Base-by-base conservation (phyloP, 2,113 vertebrate species). In the Carettochelys insculpta region DNA sequence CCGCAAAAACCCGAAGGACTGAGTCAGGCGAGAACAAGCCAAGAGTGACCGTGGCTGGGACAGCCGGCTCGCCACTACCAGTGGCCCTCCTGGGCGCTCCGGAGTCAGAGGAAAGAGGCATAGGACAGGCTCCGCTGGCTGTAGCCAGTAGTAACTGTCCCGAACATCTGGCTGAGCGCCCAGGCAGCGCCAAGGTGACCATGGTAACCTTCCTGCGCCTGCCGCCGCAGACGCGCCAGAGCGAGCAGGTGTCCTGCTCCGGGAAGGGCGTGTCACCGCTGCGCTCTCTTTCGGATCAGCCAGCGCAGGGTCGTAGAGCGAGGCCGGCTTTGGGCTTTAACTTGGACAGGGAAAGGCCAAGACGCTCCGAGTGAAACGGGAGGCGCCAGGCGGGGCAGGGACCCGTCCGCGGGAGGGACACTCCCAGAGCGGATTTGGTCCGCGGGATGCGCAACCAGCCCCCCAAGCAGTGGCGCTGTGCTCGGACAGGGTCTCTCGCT, bases 41-140 rank as follows among this genome's bases (percentile, higher is more conserved):
- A 38, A 22, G 11, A 43, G 95, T 94, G 73, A 95, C 94, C 24
- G 88, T 94, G 19, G 90, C 65, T 47, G 95, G 95, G n/a, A 96
- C 80, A 14, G 90, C 79, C 34, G 95, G 89, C 19, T 92, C 84
- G 83, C 96, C 96, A 65, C 87, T 94, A 89, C 65, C n/a, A 43
- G 5, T 43, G 38, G 8, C 38, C 22, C n/a, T 68, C 31, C n/a
- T 68, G n/a, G 8, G n/a, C 24, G n/a, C 20, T 41, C 68, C 22
- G 38, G 38, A 71, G 38, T 61, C 68, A 43, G 38, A 71, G 38
- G 68, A 41, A 25, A 41, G 22, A 71, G 38, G 20, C n/a, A 38
- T 38, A 71, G 22, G 20, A 41, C 38, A 38, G 65, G 31, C 58
- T 34, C 31, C 8, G 58, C 17, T 34, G 16, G 6, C 58, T 34